These are phyloP conservation scores for Caenorhabditis sp. DNA, from an alignment of 2,888 invertebrate genomes.

Conservation along the genomic window DNA sequence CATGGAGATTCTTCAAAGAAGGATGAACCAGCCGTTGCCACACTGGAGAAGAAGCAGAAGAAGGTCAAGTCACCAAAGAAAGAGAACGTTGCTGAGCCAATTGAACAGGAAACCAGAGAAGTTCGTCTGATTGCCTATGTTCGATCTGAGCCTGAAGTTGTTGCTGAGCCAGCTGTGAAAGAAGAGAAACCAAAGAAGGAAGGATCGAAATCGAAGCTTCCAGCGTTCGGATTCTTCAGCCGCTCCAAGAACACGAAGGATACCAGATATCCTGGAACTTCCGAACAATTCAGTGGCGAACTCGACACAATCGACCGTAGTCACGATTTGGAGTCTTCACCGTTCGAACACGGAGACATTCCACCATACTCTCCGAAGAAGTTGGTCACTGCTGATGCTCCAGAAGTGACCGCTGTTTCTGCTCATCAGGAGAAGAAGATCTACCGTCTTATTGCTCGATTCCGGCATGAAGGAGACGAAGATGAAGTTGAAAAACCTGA, in stretches of 20 bases:
- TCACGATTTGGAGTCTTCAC: conserved; percentile 29
- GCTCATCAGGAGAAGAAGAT: conserved; percentile 20
- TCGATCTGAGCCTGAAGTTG: conserved; percentile 23
- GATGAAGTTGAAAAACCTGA: conserved; percentile 62
- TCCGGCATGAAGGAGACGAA: conserved; percentile 64
- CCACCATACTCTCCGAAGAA: conserved; percentile 36
- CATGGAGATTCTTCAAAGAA: conserved; percentile 52
- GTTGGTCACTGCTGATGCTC: not conserved
- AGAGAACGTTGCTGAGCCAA: conserved; percentile 29
- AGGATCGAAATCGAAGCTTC: conserved; percentile 16
- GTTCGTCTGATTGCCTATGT: conserved; percentile 57
- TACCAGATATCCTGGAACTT: conserved; percentile 34
- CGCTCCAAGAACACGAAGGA: conserved; percentile 25
- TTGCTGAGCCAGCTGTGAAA: not conserved
- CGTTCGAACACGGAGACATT: conserved; percentile 20
- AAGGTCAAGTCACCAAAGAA: conserved; percentile 46
- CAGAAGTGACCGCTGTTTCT: too few relatives aligned
- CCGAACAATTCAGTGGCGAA: conserved; percentile 24
- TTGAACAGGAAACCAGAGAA: conserved; percentile 46
- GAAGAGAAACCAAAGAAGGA: conserved; percentile 35
- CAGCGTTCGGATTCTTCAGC: conserved; percentile 40
- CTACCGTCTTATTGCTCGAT: conserved; percentile 44
- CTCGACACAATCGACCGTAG: conserved; percentile 34
- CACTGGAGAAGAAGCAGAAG: conserved; percentile 33
- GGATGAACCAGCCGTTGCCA: conserved; percentile 14